A percentile compares a stretch with the other conserved stretches of the same genome.
Conservation (phyloP, 2,888 invertebrate species). For the Leucoptera coffeella region DNA sequence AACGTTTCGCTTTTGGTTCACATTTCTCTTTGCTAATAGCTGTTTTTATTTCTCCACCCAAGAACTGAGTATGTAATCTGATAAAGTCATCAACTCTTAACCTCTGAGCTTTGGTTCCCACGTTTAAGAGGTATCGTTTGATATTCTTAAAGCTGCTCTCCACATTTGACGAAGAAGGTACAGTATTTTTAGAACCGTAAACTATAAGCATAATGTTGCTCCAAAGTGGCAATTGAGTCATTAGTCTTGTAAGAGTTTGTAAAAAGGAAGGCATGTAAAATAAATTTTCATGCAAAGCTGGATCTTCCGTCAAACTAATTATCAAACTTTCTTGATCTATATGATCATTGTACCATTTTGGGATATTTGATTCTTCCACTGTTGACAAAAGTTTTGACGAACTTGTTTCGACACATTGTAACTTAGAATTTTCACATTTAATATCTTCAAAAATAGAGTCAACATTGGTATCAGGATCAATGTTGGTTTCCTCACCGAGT, state of each 20-base stretch:
- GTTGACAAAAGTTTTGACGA: background rate
- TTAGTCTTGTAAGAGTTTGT: slow-evolving; percentile 1
- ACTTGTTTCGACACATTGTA: background rate
- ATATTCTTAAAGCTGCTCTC: slow-evolving; percentile 3
- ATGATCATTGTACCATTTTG: slow-evolving; percentile 1
- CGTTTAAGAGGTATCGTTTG: background rate
- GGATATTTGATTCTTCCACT: slow-evolving; percentile 2
- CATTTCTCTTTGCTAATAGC: background rate
- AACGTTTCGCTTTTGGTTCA: background rate
- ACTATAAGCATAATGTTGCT: slow-evolving; percentile 2
- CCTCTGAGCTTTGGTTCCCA: background rate
- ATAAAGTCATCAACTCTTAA: background rate
- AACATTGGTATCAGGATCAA: slow-evolving; percentile 1
- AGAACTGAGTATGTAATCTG: background rate
- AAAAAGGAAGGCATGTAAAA: slow-evolving; percentile 2
- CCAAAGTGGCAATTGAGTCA: slow-evolving; percentile 2
- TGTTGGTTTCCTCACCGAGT: background rate
- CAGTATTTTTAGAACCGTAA: slow-evolving; percentile 1
- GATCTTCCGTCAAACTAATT: slow-evolving; percentile 1
- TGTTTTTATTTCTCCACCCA: background rate
- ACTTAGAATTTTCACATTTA: background rate
- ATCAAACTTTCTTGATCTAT: slow-evolving; percentile 1
- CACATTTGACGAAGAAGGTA: slow-evolving; percentile 3
- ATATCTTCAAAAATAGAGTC: slow-evolving; percentile 1
- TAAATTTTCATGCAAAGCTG: slow-evolving; percentile 2